Percentiles rank a stretch among this genome's conserved stretches.
Evolutionary conservation across 2,888 invertebrate species (phyloP).

Genomic region (Caenorhabditis virilis): DNA sequence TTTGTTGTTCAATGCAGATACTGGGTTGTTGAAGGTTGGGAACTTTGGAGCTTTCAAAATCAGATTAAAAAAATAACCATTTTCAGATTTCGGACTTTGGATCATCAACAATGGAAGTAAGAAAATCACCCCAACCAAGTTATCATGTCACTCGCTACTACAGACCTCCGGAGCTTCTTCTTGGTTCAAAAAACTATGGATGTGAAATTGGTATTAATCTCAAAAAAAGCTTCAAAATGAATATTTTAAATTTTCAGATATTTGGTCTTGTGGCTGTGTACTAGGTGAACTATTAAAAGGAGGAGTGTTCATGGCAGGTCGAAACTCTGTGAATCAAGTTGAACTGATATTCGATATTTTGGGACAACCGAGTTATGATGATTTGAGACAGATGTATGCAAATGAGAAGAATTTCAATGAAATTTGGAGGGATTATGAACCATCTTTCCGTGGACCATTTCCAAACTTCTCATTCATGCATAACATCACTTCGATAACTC

Average conservation of each 20-base stretch:
- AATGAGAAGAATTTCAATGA: conserved; percentile 8
- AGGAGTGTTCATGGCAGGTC: conserved; percentile 42
- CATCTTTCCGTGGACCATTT: conserved; percentile 4
- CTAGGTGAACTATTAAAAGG: conserved; percentile 50
- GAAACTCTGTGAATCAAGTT: conserved; percentile 37
- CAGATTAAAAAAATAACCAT: conserved; percentile 76
- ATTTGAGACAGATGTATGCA: conserved; percentile 18
- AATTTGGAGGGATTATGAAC: conserved; percentile 11
- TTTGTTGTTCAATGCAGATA: conserved; percentile 88
- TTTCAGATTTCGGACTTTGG: conserved; percentile 36
- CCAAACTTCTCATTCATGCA: conserved; percentile 3
- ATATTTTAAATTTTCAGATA: too few species aligned
- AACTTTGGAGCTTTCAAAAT: conserved; percentile 81
- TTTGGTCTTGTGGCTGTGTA: conserved; percentile 55
- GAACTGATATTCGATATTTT: conserved; percentile 38
- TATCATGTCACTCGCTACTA: conserved; percentile 73
- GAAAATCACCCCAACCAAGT: conserved; percentile 33
- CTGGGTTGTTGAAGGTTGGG: conserved; percentile 87
- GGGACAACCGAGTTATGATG: conserved; percentile 30
- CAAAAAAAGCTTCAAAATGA: not conserved
- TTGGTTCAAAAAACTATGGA: conserved; percentile 81
- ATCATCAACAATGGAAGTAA: conserved; percentile 29
- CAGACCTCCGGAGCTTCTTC: conserved; percentile 71
- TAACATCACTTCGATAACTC: not conserved
- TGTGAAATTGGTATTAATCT: conserved; percentile 82